These are phyloP conservation scores for Norana najaformis DNA, from an alignment of 2,888 invertebrate species.

Conservation along the genomic window DNA sequence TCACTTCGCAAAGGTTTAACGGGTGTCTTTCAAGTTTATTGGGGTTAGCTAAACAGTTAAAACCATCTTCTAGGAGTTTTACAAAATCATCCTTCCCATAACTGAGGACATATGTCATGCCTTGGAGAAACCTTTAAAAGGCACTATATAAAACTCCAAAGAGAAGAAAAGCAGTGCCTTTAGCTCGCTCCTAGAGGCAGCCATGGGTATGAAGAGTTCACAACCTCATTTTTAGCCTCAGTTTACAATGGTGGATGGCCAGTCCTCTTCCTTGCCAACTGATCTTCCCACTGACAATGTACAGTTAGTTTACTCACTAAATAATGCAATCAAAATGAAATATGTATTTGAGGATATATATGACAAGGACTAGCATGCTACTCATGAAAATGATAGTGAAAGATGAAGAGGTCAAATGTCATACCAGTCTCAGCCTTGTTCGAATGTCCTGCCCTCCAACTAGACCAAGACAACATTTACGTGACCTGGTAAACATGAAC, in stretches of 20 bases:
- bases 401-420: neutral
- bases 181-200: no score
- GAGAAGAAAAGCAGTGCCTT: no score
- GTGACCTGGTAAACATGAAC: neutral
- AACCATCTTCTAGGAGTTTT: neutral
- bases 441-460: conserved; percentile 18
- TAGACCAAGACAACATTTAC: conserved; percentile 23
- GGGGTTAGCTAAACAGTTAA: neutral
- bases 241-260: no score
- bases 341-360: neutral
- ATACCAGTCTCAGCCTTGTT: conserved; percentile 20
- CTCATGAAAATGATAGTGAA: neutral
- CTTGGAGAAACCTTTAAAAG: no score
- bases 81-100: neutral
- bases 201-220: no score
- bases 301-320: no score
- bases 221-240: no score
- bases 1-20: neutral
- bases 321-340: neutral
- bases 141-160: neutral
- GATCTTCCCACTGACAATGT: no score
- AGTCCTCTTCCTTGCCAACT: no score
- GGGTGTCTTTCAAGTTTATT: neutral
- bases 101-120: neutral
- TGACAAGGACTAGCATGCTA: no score